Conservation (phyloP, 2,888 invertebrate species). For the Eubasilissa splendida region DNA sequence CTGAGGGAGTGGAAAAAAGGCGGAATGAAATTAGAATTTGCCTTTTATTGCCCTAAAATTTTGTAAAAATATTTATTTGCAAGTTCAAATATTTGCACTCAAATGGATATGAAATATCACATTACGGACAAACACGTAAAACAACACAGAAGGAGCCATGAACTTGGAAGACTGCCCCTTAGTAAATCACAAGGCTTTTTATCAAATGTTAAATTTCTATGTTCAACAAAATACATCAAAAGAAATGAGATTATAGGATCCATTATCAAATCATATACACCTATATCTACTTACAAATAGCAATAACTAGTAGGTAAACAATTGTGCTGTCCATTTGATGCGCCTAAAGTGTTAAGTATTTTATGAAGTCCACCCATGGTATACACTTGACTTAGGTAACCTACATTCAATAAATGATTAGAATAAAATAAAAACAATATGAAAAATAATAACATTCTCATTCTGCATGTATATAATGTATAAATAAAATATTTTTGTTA, state of each 20-base stretch:
- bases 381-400: constrained; percentile 57
- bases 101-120: constrained; percentile 50
- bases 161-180: constrained; percentile 58
- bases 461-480: constrained; percentile 47
- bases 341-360: constrained; percentile 54
- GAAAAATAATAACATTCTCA: constrained; percentile 52
- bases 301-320: constrained; percentile 54
- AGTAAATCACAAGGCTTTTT: constrained; percentile 54
- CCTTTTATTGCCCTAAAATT: constrained; percentile 40
- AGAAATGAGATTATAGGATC: constrained; percentile 55
- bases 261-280: constrained; percentile 49
- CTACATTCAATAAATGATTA: constrained; percentile 52
- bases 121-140: constrained; percentile 40
- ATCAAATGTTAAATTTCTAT: constrained; percentile 53
- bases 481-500: constrained; percentile 48
- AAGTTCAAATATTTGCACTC: constrained; percentile 40
- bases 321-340: constrained; percentile 59
- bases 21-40: constrained; percentile 16
- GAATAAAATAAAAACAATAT: constrained; percentile 52
- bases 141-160: constrained; percentile 52
- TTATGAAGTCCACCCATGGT: constrained; percentile 50
- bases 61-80: constrained; percentile 35
- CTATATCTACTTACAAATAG: constrained; percentile 56
- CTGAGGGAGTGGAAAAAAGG: constrained; percentile 43
- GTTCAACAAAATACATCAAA: constrained; percentile 58